Base-by-base conservation (phyloP, 2,113 vertebrate genomes). In the Todiramphus chloris region DNA sequence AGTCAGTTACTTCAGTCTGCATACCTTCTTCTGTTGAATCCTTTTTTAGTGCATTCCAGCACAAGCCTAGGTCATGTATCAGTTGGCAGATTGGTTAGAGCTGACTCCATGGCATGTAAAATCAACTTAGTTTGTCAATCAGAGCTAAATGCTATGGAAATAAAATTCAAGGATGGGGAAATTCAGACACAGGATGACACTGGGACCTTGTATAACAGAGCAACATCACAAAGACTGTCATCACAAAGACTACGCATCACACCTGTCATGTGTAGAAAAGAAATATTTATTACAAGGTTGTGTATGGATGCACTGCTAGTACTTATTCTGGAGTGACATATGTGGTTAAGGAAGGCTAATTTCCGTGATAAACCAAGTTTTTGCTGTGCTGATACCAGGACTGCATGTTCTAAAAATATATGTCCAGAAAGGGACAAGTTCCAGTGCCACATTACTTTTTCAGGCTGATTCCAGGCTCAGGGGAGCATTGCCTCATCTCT, bases 301-400 rank as follows among this genome's bases (percentile, higher is more conserved):
- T 50, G 7, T 17, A 5, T 37, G 28, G n/a, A 17, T 44, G 33
- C 59, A 23, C 6, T 69, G 39, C 12, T 8, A 35, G 13, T 12
- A 21, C 43, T 63, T 55, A 16, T 3, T 53, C 11, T 43, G 25
- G 13, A 63, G 19, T 37, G 41, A 16, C 24, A 10, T 13, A 21
- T 1, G 1, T 35, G 12, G 39, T 73, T 43, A n/a, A 21, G 19
- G 20, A 43, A 37, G 0, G 0, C 27, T 58, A 1, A 68, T 66
- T 90, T 66, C 24, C 41, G 17, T 58, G 50, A 16, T 35, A 60
- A 37, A 25, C 24, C 21, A 21, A 1, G 5, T 3, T 74, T 91
- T 90, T 83, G 27, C 18, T 73, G 7, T 72, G 16, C 37, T 69
- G 50, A 37, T 46, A 64, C 6, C 13, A n/a, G 24, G 20, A 16